A percentile compares a stretch with the other conserved stretches of the same genome.
Evolutionary conservation across 2,888 invertebrate species (phyloP).

Genomic region (Hydropsyche betteni): DNA sequence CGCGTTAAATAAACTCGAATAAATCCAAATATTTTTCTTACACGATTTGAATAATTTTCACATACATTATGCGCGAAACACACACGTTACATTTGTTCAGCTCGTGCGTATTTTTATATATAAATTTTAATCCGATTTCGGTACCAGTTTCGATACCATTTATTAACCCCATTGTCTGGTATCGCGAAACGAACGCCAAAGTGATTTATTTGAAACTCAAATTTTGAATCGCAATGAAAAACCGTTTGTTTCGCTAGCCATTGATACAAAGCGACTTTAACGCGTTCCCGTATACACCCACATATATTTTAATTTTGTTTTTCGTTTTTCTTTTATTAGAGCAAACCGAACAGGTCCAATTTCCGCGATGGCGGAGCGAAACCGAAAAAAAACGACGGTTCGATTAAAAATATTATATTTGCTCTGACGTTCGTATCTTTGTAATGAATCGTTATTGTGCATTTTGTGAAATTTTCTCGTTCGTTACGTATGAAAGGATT

Average conservation of each 20-base stretch:
- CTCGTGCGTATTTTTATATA: background rate
- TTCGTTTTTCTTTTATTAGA: background rate
- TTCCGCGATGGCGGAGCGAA: background rate
- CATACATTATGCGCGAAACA: background rate
- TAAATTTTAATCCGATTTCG: no score
- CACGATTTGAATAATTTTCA: background rate
- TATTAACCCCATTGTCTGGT: slow-evolving; percentile 12
- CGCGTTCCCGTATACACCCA: no score
- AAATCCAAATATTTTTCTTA: no score
- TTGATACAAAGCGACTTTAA: slow-evolving; percentile 2
- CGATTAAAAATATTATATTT: no score
- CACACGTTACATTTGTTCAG: background rate
- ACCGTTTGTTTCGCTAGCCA: background rate
- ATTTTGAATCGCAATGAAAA: slow-evolving; percentile 4
- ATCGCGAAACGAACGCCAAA: slow-evolving; percentile 5
- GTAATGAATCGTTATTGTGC: no score
- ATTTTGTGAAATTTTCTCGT: no score
- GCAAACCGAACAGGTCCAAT: slow-evolving; percentile 12
- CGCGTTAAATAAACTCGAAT: no score
- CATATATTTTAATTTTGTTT: background rate
- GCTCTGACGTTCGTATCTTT: no score
- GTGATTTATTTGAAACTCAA: slow-evolving; percentile 3
- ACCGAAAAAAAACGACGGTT: no score
- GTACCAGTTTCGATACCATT: slow-evolving; percentile 3
- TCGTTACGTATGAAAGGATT: no score